Evolutionary conservation across 2,797 vertebrate species (phyloP).

Genomic region (Sandelia bainsii): DNA sequence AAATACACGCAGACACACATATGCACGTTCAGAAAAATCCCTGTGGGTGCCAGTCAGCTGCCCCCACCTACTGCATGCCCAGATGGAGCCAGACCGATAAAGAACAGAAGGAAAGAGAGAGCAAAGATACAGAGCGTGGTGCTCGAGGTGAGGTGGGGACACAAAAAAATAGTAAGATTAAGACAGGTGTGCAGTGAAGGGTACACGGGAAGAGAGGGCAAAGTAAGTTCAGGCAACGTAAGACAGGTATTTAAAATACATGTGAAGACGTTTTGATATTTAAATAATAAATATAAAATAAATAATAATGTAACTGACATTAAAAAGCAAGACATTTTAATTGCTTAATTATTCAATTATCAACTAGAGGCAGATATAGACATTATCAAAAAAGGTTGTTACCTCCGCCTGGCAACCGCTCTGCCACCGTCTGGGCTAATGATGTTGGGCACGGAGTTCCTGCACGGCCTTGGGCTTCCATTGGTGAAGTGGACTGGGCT

Average conservation of each 20-base stretch:
- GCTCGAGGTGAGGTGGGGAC: conserved; percentile 34
- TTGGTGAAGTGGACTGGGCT: conserved; percentile 96
- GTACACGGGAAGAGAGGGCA: neutral
- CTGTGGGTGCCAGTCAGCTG: conserved; percentile 46
- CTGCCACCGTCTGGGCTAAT: conserved; percentile 93
- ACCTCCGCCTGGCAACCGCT: conserved; percentile 93
- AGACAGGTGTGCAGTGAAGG: conserved; percentile 13
- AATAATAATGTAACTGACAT: conserved; percentile 1
- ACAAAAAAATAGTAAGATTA: conserved; percentile 2
- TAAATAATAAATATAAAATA: neutral
- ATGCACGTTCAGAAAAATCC: conserved; percentile 45
- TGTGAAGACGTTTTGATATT: neutral
- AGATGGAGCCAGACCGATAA: conserved; percentile 47
- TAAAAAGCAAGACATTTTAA: neutral
- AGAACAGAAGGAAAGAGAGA: conserved; percentile 23
- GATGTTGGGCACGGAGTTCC: conserved; percentile 93
- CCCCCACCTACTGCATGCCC: conserved; percentile 32
- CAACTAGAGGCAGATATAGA: neutral
- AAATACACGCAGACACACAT: conserved; percentile 48
- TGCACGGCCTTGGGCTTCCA: conserved; percentile 92
- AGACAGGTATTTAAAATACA: conserved; percentile 7
- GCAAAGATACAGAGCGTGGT: conserved; percentile 25
- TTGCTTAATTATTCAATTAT: neutral
- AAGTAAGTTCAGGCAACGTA: conserved; percentile 1
- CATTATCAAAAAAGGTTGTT: conserved; percentile 45